Base-by-base conservation (phyloP, 2,797 vertebrate genomes). In the Alectoris magna region DNA sequence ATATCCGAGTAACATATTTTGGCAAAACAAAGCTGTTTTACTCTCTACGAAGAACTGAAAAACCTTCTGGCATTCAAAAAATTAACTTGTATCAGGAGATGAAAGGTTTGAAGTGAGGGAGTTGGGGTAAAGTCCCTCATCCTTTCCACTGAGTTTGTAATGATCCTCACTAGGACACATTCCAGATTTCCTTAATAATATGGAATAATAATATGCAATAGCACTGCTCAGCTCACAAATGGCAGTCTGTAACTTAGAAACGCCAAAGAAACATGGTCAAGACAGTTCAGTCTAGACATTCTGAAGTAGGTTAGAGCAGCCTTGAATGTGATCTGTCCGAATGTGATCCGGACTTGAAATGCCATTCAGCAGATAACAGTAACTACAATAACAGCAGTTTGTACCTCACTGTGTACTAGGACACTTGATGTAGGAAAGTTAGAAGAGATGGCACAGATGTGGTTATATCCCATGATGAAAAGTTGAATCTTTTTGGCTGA, bases 1-100 rank as follows among this genome's bases (percentile, higher is more conserved):
- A 69, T 55, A 71, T 62, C 49, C 39, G 70, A 90, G 38, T 76
- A 90, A 83, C 0, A 1, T 43, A 74, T 43, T 16, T 48, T 90
- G 46, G 81, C 34, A 88, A 85, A 93, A 88, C 29, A 1, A 91
- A 86, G 60, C 84, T 41, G 7, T 84, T 90, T 87, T 66, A 56
- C 58, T 77, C 58, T 38, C 62, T 74, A 39, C 14, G 22, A 83
- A 48, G 55, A 58, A 77, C 49, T 80, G 58, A 41, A 59, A 93
- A 92, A 89, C 14, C 29, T 87, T 71, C 60, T 69, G 72, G 69
- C n/a, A 75, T n/a, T 77, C 31, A 63, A 83, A 91, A 93, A 66
- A 80, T 36, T 64, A 43, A 68, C 38, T 88, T 0, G 0, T 83
- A 74, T 90, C 55, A 85, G 53, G 43, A 95, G 75, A 90, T 67